Conservation (phyloP, 2,888 invertebrate species). For the Eustalomyia histrio region DNA sequence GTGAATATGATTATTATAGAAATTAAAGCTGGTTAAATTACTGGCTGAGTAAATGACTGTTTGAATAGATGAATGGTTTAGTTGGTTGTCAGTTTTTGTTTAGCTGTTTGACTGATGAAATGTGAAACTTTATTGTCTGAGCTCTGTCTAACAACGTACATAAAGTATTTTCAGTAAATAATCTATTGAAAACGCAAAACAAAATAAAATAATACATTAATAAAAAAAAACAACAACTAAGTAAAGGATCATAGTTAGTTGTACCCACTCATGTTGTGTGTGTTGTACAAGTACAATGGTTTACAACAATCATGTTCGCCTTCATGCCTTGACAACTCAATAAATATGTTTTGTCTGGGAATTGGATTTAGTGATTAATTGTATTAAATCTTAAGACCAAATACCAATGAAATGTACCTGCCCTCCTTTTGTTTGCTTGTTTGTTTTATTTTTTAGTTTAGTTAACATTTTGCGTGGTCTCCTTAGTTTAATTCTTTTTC, state of each 20-base stretch:
- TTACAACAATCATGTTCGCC: conserved; percentile 43
- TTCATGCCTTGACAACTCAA: conserved; percentile 63
- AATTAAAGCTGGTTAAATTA: conserved; percentile 41
- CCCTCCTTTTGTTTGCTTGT: conserved; percentile 29
- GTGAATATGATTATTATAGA: conserved; percentile 5
- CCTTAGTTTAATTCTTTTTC: conserved; percentile 31
- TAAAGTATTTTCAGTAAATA: conserved; percentile 55
- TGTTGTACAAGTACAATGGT: conserved; percentile 19
- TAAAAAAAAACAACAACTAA: conserved; percentile 26
- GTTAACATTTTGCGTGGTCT: conserved; percentile 37
- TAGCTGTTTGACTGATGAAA: conserved; percentile 43
- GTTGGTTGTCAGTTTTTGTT: conserved; percentile 13
- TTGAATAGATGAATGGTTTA: conserved; percentile 7
- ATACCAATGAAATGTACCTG: conserved; percentile 46
- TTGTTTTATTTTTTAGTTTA: background rate
- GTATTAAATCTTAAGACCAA: conserved; percentile 51
- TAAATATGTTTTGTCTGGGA: conserved; percentile 65
- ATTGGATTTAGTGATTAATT: conserved; percentile 65
- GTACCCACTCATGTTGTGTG: conserved; percentile 13
- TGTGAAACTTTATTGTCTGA: conserved; percentile 63
- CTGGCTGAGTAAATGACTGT: conserved; percentile 7
- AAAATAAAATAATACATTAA: conserved; percentile 17
- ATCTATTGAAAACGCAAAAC: conserved; percentile 32
- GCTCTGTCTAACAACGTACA: conserved; percentile 60
- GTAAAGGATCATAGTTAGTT: conserved; percentile 30